A percentile compares a stretch with the other conserved stretches of the same genome.
phyloP scores from a whole-genome alignment of 2,888 invertebrate species.

The Bugulina stolonifera region DNA sequence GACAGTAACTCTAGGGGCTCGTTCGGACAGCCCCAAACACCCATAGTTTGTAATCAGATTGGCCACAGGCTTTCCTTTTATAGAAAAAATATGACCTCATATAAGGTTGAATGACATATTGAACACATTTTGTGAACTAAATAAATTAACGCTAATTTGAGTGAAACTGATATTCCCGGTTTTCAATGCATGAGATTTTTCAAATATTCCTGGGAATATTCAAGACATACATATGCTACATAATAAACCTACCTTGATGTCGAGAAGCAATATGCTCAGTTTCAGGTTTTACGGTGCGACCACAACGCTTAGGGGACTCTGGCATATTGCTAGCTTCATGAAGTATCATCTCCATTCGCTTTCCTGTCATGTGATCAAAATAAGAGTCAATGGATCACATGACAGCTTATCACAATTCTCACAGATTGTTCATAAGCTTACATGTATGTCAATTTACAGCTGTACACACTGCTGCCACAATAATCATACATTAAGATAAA shows the following conservation, averaged over 20 bases:
- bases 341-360: conserved; percentile 23
- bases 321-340: conserved; percentile 5
- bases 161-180: too few relatives aligned
- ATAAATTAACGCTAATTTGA: too few relatives aligned
- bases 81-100: neutral
- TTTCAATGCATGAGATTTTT: too few relatives aligned
- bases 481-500: too few relatives aligned
- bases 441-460: too few relatives aligned
- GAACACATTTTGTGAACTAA: too few relatives aligned
- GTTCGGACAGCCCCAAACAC: conserved; percentile 3
- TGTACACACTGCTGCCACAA: too few relatives aligned
- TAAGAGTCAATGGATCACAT: too few relatives aligned
- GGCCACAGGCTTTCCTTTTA: conserved; percentile 16
- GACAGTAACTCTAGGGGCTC: conserved; percentile 19
- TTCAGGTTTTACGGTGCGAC: conserved; percentile 19
- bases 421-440: too few relatives aligned
- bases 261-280: conserved; percentile 20
- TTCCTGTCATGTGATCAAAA: neutral
- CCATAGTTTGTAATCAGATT: conserved; percentile 24
- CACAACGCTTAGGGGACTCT: neutral
- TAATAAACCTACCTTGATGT: conserved; percentile 21
- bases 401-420: too few relatives aligned
- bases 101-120: neutral
- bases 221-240: too few relatives aligned
- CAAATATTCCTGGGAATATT: too few relatives aligned